These are phyloP conservation scores for Vimba vimba DNA, from an alignment of 2,113 vertebrate genomes.

Conservation along the genomic window DNA sequence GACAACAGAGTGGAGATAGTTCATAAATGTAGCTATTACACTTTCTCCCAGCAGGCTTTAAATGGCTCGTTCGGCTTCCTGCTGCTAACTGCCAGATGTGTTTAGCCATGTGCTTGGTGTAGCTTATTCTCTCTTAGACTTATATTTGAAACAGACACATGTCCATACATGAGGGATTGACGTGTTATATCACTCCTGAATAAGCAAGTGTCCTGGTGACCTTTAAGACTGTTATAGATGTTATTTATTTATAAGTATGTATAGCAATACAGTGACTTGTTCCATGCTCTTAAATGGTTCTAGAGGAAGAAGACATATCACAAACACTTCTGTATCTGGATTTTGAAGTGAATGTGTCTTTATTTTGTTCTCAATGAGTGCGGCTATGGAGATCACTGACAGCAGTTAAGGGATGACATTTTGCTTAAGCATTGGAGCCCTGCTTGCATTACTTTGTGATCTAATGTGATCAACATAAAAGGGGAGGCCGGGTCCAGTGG, in stretches of 20 bases:
- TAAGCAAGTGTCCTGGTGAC: conserved; percentile 11
- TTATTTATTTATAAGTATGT: not conserved
- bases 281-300: not conserved
- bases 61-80: conserved; percentile 28
- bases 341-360: not conserved
- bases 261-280: not conserved
- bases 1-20: conserved; percentile 5
- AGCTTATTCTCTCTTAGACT: not conserved
- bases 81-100: conserved; percentile 33
- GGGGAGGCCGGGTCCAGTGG: too few species aligned
- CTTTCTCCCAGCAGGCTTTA: conserved; percentile 32
- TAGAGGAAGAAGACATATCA: not conserved
- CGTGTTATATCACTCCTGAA: not conserved
- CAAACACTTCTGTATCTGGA: not conserved
- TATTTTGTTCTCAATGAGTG: not conserved
- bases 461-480: not conserved
- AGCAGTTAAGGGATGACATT: not conserved
- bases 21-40: conserved; percentile 27
- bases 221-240: not conserved
- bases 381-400: not conserved
- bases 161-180: not conserved
- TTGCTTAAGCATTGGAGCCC: too few species aligned
- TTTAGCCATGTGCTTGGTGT: conserved; percentile 21
- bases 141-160: conserved; percentile 16
- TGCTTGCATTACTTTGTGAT: too few species aligned